Percentiles rank a stretch among this genome's conserved stretches.
phyloP scores from a whole-genome alignment of 2,888 invertebrate species.

The Stegana nigrithorax region DNA sequence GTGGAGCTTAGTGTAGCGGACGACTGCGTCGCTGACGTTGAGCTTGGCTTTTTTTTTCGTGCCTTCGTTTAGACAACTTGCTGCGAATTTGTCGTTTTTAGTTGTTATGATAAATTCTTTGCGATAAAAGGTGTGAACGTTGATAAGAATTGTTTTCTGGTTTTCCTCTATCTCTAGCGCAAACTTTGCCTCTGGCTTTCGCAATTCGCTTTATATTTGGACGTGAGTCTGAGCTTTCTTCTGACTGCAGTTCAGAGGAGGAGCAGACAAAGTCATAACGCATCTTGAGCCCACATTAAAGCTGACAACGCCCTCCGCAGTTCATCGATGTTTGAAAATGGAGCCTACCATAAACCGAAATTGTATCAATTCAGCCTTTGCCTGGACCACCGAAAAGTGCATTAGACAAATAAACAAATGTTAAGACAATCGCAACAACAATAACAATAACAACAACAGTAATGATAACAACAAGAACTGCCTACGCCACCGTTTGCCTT shows the following conservation, averaged over 20 bases:
- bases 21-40: too few species aligned
- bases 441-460: conserved; percentile 18
- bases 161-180: too few species aligned
- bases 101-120: conserved; percentile 15
- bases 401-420: neutral
- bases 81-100: conserved; percentile 15
- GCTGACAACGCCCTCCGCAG: neutral
- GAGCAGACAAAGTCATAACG: neutral
- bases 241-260: too few species aligned
- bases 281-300: neutral
- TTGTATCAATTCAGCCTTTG: conserved; percentile 28
- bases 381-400: conserved; percentile 28
- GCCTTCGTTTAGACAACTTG: conserved; percentile 1
- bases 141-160: too few species aligned
- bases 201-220: too few species aligned
- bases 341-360: neutral
- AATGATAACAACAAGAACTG: neutral
- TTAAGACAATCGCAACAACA: neutral
- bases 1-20: too few species aligned
- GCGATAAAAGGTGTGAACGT: conserved; percentile 19
- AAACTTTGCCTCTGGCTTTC: too few species aligned
- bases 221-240: too few species aligned
- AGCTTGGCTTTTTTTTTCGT: too few species aligned
- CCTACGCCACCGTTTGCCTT: neutral
- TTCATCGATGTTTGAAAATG: neutral